Conservation (phyloP, 1,140 invertebrate genomes). For the Solenopsis invicta region DNA sequence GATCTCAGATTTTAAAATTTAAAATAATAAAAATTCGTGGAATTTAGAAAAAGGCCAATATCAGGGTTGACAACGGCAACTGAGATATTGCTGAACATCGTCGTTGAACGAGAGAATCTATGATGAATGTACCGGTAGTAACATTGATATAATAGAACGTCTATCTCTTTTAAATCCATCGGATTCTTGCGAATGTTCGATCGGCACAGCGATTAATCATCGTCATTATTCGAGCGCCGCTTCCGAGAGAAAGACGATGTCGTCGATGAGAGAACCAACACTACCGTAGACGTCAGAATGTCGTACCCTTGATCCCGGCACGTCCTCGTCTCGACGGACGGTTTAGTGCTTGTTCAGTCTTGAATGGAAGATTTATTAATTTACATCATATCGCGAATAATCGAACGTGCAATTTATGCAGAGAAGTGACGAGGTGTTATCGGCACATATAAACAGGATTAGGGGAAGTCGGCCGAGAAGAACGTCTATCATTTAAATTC, state of each 20-base stretch:
- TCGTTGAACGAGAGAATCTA: slow-evolving; percentile 10
- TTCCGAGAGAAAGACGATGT: slow-evolving; percentile 28
- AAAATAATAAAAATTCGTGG: background rate
- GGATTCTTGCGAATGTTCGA: slow-evolving; percentile 49
- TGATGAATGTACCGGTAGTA: background rate
- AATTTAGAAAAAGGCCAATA: background rate
- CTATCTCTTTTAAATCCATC: slow-evolving; percentile 32
- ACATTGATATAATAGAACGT: slow-evolving; percentile 8
- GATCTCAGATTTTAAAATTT: background rate
- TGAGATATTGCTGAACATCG: background rate
- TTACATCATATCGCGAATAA: slow-evolving; percentile 27
- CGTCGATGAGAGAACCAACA: slow-evolving; percentile 36
- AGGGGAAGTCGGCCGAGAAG: background rate
- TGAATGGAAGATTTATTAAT: slow-evolving; percentile 52
- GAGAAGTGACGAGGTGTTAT: slow-evolving; percentile 7
- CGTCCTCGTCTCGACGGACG: slow-evolving; percentile 8
- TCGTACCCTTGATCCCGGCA: slow-evolving; percentile 45
- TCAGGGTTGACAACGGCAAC: background rate
- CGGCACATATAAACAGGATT: background rate
- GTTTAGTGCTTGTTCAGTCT: slow-evolving; percentile 17
- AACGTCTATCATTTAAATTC: slow-evolving; percentile 38
- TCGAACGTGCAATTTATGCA: slow-evolving; percentile 11
- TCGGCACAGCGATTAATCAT: slow-evolving; percentile 51
- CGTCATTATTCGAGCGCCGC: background rate
- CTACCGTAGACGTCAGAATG: slow-evolving; percentile 32